Conservation (phyloP, 2,797 vertebrate genomes). For the Coluber constrictor region DNA sequence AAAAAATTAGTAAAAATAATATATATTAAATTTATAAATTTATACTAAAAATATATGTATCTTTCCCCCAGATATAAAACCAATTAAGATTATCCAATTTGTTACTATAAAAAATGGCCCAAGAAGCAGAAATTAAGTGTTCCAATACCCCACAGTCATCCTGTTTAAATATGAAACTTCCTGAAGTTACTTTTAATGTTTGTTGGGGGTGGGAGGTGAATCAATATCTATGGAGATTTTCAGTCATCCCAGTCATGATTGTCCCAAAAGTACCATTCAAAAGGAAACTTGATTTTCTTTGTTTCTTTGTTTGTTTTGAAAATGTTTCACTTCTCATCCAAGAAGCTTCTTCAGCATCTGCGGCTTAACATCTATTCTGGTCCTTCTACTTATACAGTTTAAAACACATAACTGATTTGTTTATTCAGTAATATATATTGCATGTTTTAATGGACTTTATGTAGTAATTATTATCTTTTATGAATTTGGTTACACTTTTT, state of each 20-base stretch:
- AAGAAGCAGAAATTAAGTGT: neutral
- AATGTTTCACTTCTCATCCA: too few relatives aligned
- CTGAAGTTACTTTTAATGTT: neutral
- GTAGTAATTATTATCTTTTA: neutral
- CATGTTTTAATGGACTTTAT: neutral
- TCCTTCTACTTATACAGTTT: neutral
- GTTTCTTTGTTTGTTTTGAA: too few relatives aligned
- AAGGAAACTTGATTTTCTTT: too few relatives aligned
- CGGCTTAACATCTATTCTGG: neutral
- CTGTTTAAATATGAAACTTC: neutral
- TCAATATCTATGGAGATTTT: too few relatives aligned
- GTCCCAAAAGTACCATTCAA: too few relatives aligned
- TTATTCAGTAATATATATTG: neutral
- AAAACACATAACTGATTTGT: neutral
- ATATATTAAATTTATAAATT: too few relatives aligned
- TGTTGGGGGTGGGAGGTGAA: neutral
- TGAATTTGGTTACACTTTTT: neutral
- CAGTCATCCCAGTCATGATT: too few relatives aligned
- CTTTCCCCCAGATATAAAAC: neutral
- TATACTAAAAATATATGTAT: too few relatives aligned
- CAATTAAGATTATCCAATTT: neutral
- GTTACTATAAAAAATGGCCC: too few relatives aligned
- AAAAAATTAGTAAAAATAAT: too few relatives aligned
- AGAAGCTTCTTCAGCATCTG: neutral
- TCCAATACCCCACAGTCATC: neutral